Base-by-base conservation (phyloP, 2,797 vertebrate species). In the Acipenser oxyrinchus region DNA sequence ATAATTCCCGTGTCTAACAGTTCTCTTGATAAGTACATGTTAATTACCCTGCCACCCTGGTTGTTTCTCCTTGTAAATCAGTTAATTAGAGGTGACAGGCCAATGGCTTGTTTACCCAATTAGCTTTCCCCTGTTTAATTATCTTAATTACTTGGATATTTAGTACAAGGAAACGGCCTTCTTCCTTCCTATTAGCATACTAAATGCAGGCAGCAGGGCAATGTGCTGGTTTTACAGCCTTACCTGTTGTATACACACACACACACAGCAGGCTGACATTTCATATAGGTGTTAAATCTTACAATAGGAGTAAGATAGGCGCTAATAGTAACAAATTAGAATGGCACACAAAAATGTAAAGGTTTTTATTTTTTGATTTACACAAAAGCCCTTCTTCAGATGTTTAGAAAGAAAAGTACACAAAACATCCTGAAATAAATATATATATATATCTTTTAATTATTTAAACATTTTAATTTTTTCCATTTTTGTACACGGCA, bases 41-140 rank as follows among this genome's bases (percentile, higher is more conserved):
- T 97, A 94, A 97, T 99, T 96, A 96, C 89, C 84, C 84, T 85
- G 87, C 83, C 89, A 83, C 82, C 67, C 87, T 83, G 86, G 83
- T 92, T 85, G 86, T 87, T 87, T 87, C 89, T 80, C 84, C 90
- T 92, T 79, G 85, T 94, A 90, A 37, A 95, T 92, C 90, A 89
- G 86, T 91, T 98, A 96, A 98, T 98, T 95, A 96, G 89, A 93
- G 95, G 92, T 96, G 94, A 95, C 88, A 88, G 89, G 89, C 91
- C 86, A 79, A 83, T 88, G 86, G 90, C 90, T 87, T 96, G 94
- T 97, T 98, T 95, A 95, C 92, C 94, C 93, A 95, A 95, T 96
- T 95, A 92, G 90, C 92, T 87, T 91, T 95, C 92, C 92, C 93
- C 37, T 37, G 91, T 94, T 95, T 94, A 94, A 98, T 98, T 94